These are phyloP conservation scores for Streptopelia turtur DNA, from an alignment of 2,797 vertebrate species.

Conservation along the genomic window DNA sequence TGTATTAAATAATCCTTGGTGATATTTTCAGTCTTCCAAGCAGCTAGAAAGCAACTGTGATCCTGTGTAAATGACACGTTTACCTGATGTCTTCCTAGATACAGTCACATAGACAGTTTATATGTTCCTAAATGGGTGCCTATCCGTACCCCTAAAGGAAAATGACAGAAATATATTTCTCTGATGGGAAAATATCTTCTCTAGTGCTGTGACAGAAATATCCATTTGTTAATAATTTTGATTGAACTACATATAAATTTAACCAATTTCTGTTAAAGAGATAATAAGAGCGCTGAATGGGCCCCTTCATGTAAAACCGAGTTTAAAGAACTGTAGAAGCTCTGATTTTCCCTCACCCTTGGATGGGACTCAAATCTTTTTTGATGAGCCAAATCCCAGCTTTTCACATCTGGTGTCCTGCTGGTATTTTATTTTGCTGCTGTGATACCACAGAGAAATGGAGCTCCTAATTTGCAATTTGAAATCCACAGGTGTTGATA, in stretches of 20 bases:
- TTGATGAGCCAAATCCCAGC: background rate
- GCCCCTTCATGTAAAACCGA: background rate
- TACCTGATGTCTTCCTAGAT: background rate
- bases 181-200: background rate
- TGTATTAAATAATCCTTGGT: background rate
- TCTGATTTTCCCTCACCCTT: background rate
- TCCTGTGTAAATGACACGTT: background rate
- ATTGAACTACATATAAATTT: background rate
- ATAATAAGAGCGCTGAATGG: background rate
- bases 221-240: background rate
- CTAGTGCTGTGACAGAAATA: background rate
- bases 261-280: background rate
- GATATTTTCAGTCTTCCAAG: background rate
- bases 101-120: background rate
- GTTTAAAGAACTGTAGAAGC: background rate
- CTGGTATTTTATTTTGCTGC: conserved; percentile 23
- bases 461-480: background rate
- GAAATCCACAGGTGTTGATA: conserved; percentile 7
- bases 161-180: background rate
- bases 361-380: background rate
- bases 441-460: background rate
- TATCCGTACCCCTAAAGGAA: background rate
- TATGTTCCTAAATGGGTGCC: background rate
- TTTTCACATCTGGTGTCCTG: conserved; percentile 17
- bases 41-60: background rate